Base-by-base conservation (phyloP, 2,888 invertebrate species). In the Agriopis aurantiaria region DNA sequence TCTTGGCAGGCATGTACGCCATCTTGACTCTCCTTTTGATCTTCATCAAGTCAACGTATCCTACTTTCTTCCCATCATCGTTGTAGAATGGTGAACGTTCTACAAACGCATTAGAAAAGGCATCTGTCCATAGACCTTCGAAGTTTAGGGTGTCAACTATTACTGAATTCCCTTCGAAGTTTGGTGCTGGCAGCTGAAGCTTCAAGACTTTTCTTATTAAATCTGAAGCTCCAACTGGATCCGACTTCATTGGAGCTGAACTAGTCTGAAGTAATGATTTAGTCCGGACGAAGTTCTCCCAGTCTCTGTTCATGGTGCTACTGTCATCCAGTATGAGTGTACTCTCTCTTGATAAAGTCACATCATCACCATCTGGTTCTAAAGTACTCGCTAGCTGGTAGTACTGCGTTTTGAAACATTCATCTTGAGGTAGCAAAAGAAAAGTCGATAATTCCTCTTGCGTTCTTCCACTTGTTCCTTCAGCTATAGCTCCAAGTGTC, bases 11-110 rank as follows among this genome's bases (percentile, higher is more conserved):
- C 7, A 81, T 60, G 0, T 82, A 74, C 0, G 80, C 77, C 43
- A 85, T 58, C 5, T 80, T 80, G 0, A 82, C 81, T n/a, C 76
- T 71, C 59, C 72, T 82, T 48, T 71, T 75, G 14, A 79, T 67
- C 49, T 71, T 76, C 80, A 85, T 79, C 77, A 84, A 72, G 8
- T 84, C 80, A 5, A 85, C 82, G 0, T 61, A 71, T 0, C 85
- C 85, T 0, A 82, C 67, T 45, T 75, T 69, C 3, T 71, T 64
- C 0, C 82, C 80, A 8, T 56, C 17, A 6, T 82, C 82, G 49
- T 82, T 73, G 63, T 75, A 83, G 63, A 85, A 85, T 5, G 83
- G 81, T 6, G 74, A 79, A 0, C 53, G 46, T 40, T 74, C 69
- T 9, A 74, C 66, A 0, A 66, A 53, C 0, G 77, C 74, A 14